Evolutionary conservation across 2,113 vertebrate genomes (phyloP).

Genomic region (Catagonus wagneri): DNA sequence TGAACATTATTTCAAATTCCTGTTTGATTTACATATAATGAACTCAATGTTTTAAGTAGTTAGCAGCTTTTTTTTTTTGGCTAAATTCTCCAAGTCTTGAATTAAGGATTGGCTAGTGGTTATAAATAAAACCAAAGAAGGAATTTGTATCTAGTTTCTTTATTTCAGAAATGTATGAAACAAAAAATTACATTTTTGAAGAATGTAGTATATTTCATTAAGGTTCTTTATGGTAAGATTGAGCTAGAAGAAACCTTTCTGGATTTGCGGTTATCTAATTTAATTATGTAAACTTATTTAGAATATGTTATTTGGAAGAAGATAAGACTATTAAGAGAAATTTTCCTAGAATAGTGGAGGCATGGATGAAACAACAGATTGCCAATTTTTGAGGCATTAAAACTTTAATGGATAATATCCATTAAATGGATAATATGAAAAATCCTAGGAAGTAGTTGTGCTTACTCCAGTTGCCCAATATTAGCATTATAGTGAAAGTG

Average conservation of each 20-base stretch:
- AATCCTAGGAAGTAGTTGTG: background rate
- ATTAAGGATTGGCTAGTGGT: background rate
- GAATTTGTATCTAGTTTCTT: background rate
- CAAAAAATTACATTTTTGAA: background rate
- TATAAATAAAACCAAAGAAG: background rate
- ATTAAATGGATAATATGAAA: conserved; percentile 8
- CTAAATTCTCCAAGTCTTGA: conserved; percentile 18
- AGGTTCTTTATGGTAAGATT: background rate
- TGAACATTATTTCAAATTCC: background rate
- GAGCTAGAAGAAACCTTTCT: background rate
- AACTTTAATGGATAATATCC: background rate
- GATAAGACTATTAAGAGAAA: background rate
- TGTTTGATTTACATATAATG: background rate
- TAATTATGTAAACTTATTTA: background rate
- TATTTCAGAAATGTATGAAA: background rate
- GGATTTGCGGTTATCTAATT: background rate
- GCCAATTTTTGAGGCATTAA: background rate
- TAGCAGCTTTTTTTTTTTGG: background rate
- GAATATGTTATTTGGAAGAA: background rate
- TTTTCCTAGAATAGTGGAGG: background rate
- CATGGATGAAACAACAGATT: background rate
- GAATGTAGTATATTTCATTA: background rate
- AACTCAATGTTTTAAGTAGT: background rate
- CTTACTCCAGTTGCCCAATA: background rate
- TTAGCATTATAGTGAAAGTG: background rate